Evolutionary conservation across 2,113 vertebrate species (phyloP).

Genomic region (Platysteira castanea): DNA sequence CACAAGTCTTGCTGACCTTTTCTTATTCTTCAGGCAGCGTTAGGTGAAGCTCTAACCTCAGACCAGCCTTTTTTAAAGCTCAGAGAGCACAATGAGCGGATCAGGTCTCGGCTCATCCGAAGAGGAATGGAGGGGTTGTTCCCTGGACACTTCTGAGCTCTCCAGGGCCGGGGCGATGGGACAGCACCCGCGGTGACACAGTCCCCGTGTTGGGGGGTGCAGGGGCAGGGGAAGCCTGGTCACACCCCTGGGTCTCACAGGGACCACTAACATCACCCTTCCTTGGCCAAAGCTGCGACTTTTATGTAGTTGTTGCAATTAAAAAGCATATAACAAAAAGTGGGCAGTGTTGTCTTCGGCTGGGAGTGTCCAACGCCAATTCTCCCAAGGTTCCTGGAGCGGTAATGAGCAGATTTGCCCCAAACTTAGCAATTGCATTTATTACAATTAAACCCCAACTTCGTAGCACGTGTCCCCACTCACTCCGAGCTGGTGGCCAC

Average conservation of each 20-base stretch:
- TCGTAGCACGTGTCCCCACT: fast-evolving
- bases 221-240: neutral
- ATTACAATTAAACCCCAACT: neutral
- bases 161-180: neutral
- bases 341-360: neutral
- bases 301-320: neutral
- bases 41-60: neutral
- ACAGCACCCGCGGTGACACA: neutral
- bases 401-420: neutral
- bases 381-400: neutral
- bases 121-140: neutral
- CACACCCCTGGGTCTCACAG: neutral
- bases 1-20: slow-evolving; percentile 29
- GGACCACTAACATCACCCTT: fast-evolving
- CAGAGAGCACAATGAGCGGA: fast-evolving
- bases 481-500: fast-evolving
- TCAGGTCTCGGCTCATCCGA: neutral
- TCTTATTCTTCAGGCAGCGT: neutral
- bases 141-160: neutral
- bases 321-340: fast-evolving
- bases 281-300: neutral
- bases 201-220: neutral
- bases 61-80: neutral
- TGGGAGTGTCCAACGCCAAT: fast-evolving
- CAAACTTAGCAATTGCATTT: neutral